Conservation (phyloP, 2,888 invertebrate genomes). For the Ischnus inquisitorius region DNA sequence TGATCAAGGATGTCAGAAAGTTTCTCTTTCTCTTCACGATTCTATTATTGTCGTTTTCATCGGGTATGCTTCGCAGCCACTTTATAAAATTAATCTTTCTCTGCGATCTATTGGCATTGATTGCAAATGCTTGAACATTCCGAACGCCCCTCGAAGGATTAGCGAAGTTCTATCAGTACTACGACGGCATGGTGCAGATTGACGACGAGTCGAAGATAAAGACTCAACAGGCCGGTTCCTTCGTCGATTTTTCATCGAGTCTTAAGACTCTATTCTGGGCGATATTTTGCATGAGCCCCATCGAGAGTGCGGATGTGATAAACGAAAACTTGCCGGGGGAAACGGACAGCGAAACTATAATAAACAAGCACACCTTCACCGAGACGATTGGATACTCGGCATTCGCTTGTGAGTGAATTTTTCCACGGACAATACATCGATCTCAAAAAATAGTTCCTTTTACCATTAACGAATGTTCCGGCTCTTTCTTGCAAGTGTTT, state of each 20-base stretch:
- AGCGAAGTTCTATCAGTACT: slow-evolving; percentile 89
- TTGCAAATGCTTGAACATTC: slow-evolving; percentile 13
- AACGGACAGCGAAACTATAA: slow-evolving; percentile 85
- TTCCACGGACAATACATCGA: neutral
- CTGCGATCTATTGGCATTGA: neutral
- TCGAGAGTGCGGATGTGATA: slow-evolving; percentile 89
- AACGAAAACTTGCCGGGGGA: slow-evolving; percentile 87
- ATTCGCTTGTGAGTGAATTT: slow-evolving; percentile 86
- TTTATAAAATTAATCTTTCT: neutral
- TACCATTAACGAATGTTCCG: neutral
- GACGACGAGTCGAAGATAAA: slow-evolving; percentile 87
- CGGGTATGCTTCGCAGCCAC: slow-evolving; percentile 81
- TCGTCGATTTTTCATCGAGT: slow-evolving; percentile 87
- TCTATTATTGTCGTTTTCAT: slow-evolving; percentile 85
- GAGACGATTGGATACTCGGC: slow-evolving; percentile 90
- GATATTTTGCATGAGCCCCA: slow-evolving; percentile 89
- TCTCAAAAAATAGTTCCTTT: neutral
- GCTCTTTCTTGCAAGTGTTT: slow-evolving; percentile 84
- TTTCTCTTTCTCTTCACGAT: slow-evolving; percentile 88
- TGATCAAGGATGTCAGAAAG: slow-evolving; percentile 89
- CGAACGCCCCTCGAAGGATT: slow-evolving; percentile 83
- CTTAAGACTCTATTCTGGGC: slow-evolving; percentile 91
- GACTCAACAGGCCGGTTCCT: slow-evolving; percentile 88
- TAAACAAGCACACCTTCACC: slow-evolving; percentile 88
- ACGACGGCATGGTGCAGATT: slow-evolving; percentile 88